These are phyloP conservation scores for Steatocranus sp. DNA, from an alignment of 2,797 vertebrate genomes.

Conservation along the genomic window DNA sequence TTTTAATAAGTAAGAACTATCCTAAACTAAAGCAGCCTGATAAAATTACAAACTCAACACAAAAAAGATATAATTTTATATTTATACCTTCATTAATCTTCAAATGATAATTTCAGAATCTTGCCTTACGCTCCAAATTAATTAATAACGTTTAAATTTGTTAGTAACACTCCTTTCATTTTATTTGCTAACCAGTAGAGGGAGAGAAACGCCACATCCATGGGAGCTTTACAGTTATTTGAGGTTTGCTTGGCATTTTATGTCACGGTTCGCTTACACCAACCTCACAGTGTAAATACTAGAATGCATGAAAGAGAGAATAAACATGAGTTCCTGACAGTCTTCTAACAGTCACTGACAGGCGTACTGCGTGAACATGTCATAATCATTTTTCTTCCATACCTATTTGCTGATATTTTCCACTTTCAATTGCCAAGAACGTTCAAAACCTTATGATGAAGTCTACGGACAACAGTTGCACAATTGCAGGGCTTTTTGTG, in stretches of 20 bases:
- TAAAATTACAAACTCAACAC: background rate
- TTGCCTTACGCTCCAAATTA: background rate
- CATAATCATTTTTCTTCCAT: background rate
- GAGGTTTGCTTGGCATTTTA: background rate
- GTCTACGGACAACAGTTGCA: background rate
- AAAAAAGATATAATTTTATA: background rate
- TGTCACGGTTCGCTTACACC: background rate
- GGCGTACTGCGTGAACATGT: background rate
- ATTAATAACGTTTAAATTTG: background rate
- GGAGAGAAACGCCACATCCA: background rate
- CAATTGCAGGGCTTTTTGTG: background rate
- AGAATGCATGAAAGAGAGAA: background rate
- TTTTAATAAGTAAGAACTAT: background rate
- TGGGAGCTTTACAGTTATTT: background rate
- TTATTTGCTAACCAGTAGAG: constrained; percentile 22
- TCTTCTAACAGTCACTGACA: background rate
- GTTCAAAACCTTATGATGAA: background rate
- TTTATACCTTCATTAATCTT: background rate
- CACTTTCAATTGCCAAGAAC: background rate
- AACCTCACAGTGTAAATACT: background rate
- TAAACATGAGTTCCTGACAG: background rate
- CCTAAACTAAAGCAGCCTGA: background rate
- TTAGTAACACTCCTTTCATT: background rate
- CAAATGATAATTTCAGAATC: background rate
- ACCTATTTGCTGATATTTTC: background rate